Evolutionary conservation across 2,797 vertebrate genomes (phyloP), one percentile per base, ranked within the genome.

Genomic region (Xiphophorus birchmanni): DNA sequence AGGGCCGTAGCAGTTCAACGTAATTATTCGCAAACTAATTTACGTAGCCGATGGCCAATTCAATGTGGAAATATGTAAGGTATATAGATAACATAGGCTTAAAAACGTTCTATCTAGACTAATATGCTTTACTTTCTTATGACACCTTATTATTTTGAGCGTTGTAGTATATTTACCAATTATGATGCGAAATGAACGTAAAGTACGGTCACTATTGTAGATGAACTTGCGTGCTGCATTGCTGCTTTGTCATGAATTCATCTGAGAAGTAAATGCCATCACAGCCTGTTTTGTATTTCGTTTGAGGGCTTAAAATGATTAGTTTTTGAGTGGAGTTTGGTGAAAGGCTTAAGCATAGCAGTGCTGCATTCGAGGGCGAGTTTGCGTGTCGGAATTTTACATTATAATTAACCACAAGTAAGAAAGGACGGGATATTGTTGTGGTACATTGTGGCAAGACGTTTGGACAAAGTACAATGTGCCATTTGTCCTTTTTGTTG

Each of bases 291-390:
- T n/a, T 72, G 26, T 29, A 69, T 37, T 48, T 1, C 42, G 0
- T 5, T 5, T 12, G 0, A 8, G 21, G 7, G 7, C 52, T 81
- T 82, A 4, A 87, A 79, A 75, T 0, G 6, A 0, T 0, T 3
- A 52, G 0, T 76, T 78, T 84, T 69, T 0, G 3, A 60, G 81
- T 77, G 58, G 7, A 44, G 80, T 82, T 76, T 80, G 82, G 80
- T 13, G 2, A 10, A 23, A 11, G 48, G 44, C 7, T 58, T 26
- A 44, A 12, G 48, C 21, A 45, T 56, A 42, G 80, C 48, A n/a
- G 7, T 77, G 87, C 9, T 89, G 88, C 84, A n/a, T 90, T 91
- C 82, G 2, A 0, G 78, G 76, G 21, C 58, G 23, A 0, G n/a
- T 48, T 40, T 23, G 47, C 29, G 69, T 78, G 48, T 84, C n/a